Conservation (phyloP, 2,113 vertebrate species). For the Oxyruncus cristatus region DNA sequence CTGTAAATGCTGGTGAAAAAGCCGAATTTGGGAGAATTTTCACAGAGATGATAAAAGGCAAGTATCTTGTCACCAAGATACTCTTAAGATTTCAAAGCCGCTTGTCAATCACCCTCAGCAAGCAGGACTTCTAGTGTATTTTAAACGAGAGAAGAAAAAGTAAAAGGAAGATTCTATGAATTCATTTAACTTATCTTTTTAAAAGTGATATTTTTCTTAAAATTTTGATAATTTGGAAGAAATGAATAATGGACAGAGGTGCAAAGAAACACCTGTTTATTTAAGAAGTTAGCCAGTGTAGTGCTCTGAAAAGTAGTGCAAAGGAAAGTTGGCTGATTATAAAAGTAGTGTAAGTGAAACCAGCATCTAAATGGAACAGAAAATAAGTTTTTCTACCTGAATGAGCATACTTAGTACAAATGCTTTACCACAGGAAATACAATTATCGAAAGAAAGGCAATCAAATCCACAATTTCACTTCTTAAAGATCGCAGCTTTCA, state of each 20-base stretch:
- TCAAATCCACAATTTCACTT: background rate
- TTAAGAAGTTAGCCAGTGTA: background rate
- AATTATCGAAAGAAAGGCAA: background rate
- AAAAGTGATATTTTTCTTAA: background rate
- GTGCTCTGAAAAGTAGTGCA: background rate
- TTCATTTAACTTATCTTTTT: background rate
- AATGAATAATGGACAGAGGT: background rate
- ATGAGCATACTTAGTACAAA: background rate
- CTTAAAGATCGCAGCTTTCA: background rate
- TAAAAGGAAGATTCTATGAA: background rate
- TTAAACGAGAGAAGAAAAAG: background rate
- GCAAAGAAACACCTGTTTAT: background rate
- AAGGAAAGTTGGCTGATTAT: background rate
- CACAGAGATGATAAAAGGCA: background rate
- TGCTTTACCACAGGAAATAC: background rate
- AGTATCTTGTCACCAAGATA: background rate
- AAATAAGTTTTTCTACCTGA: background rate
- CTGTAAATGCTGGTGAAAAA: background rate
- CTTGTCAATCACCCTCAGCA: slow-evolving; percentile 12
- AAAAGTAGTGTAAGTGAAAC: background rate
- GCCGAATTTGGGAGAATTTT: background rate
- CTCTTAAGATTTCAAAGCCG: background rate
- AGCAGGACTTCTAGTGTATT: background rate
- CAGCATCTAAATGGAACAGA: background rate
- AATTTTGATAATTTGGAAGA: background rate